These are phyloP conservation scores for Cenopis cana DNA, from an alignment of 2,888 invertebrate species.

Conservation along the genomic window DNA sequence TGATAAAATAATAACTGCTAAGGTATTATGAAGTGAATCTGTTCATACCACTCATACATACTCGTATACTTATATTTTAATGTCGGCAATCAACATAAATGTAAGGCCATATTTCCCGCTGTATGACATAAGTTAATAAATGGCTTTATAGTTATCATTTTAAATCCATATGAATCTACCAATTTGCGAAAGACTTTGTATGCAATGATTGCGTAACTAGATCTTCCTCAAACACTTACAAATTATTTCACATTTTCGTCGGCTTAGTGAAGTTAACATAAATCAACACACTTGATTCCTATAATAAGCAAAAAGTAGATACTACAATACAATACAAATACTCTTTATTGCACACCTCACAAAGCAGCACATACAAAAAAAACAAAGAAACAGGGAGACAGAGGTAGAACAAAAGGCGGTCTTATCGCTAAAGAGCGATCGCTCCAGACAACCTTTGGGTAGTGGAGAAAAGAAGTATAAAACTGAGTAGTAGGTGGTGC, in stretches of 20 bases:
- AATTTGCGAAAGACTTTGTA: slow-evolving; percentile 9
- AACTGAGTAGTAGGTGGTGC: too few species aligned
- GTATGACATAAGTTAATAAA: slow-evolving; percentile 24
- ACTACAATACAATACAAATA: too few species aligned
- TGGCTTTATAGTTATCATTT: slow-evolving; percentile 33
- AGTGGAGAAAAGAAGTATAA: too few species aligned
- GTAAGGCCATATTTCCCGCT: slow-evolving; percentile 4
- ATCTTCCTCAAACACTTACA: not conserved
- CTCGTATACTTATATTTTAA: slow-evolving; percentile 5
- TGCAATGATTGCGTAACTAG: slow-evolving; percentile 18
- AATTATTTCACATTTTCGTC: not conserved
- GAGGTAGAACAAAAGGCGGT: too few species aligned
- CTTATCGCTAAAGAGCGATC: too few species aligned
- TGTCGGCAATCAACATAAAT: slow-evolving; percentile 15
- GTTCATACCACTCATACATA: too few species aligned
- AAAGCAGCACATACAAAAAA: too few species aligned
- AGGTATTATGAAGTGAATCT: not conserved
- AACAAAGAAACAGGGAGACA: too few species aligned
- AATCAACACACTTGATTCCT: not conserved
- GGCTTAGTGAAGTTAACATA: not conserved
- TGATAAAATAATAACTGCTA: not conserved
- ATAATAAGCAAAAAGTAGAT: not conserved
- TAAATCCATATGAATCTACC: slow-evolving; percentile 31
- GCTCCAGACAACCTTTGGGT: too few species aligned
- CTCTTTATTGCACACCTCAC: too few species aligned